These are phyloP conservation scores for Montipora capricornis DNA, from an alignment of 64 coral and sea anemone species.

Conservation along the genomic window DNA sequence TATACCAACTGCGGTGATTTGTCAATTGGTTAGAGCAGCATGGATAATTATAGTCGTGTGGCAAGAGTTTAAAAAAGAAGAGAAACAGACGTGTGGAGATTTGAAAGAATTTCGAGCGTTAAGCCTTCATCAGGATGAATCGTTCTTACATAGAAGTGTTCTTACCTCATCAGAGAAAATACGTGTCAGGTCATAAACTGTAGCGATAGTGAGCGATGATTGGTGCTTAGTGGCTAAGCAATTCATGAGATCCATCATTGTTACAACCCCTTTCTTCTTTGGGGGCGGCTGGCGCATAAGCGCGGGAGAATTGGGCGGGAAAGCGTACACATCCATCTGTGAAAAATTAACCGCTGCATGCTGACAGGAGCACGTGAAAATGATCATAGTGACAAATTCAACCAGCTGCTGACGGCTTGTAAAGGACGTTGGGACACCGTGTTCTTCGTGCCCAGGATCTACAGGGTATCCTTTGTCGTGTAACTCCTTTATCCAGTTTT, in stretches of 20 bases:
- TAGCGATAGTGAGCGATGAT: slow-evolving; percentile 68
- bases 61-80: too few relatives aligned
- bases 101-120: too few relatives aligned
- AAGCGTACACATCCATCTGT: slow-evolving; percentile 80
- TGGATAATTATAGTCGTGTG: too few relatives aligned
- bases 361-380: slow-evolving; percentile 88
- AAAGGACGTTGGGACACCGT: slow-evolving; percentile 62
- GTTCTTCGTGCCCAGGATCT: slow-evolving; percentile 64
- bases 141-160: too few relatives aligned
- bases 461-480: slow-evolving; percentile 75
- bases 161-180: slow-evolving; percentile 83
- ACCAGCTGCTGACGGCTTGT: slow-evolving; percentile 50
- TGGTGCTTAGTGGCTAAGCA: slow-evolving; percentile 77
- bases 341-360: slow-evolving; percentile 91
- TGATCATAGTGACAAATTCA: slow-evolving; percentile 56
- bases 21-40: too few relatives aligned
- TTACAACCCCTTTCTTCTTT: slow-evolving; percentile 70
- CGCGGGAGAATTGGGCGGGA: slow-evolving; percentile 85
- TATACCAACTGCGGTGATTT: too few relatives aligned
- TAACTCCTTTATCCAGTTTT: slow-evolving; percentile 83
- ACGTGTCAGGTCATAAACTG: slow-evolving; percentile 76
- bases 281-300: slow-evolving; percentile 85
- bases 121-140: too few relatives aligned
- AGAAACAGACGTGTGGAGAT: too few relatives aligned
- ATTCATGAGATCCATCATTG: slow-evolving; percentile 66